Conservation (phyloP, 2,797 vertebrate species). For the Eurystomus glaucurus region DNA sequence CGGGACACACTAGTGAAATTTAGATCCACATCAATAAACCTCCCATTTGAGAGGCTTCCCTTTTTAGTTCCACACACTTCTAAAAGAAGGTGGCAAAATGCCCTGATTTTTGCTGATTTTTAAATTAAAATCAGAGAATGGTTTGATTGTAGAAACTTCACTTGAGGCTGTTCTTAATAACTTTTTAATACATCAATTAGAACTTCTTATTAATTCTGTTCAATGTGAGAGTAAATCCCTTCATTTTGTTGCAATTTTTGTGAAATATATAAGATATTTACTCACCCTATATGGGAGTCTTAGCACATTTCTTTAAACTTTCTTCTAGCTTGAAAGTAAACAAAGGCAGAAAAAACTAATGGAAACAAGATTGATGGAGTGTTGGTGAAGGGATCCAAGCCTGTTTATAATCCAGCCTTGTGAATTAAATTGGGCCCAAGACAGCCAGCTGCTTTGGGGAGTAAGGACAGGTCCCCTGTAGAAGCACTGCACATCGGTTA, state of each 20-base stretch:
- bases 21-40: neutral
- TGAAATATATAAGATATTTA: neutral
- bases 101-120: neutral
- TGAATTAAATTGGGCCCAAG: neutral
- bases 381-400: constrained; percentile 28
- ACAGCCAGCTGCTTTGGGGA: constrained; percentile 6
- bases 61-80: neutral
- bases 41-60: neutral
- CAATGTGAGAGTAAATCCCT: neutral
- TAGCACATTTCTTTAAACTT: constrained; percentile 14
- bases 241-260: neutral
- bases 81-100: neutral
- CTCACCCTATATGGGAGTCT: neutral
- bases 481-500: neutral
- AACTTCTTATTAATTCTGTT: neutral
- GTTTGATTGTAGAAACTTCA: neutral
- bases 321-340: constrained; percentile 31
- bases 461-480: constrained; percentile 6
- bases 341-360: constrained; percentile 6
- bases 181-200: neutral
- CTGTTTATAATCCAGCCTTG: constrained; percentile 18
- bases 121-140: constrained; percentile 8
- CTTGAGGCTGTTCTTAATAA: neutral
- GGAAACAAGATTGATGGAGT: constrained; percentile 38
- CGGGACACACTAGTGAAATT: neutral